Evolutionary conservation across 2,888 invertebrate species (phyloP), one percentile per base, ranked within the genome.

Genomic region (Nasonia oneida): DNA sequence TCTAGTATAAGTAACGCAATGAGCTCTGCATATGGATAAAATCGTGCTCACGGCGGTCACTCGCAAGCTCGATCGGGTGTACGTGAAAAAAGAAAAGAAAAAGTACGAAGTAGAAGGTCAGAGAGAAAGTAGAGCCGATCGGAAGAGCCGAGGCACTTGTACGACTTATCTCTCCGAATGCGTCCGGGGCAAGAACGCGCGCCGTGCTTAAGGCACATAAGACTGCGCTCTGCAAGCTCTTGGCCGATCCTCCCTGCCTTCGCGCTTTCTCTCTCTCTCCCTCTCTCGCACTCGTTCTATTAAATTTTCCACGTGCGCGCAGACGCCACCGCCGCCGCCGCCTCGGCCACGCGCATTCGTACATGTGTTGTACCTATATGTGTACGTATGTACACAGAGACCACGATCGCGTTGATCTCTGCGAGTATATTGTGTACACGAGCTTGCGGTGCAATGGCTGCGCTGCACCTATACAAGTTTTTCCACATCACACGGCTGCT

Each of bases 171-270:
- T 61, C 42, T 10, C 10, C 37, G 15, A 33, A 3, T n/a, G 42
- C 37, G 37, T 37, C 67, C 67, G 67, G 33, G 67, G 61, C 61
- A 47, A 76, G 67, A 77, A 81, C 81, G 50, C 78, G 73, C 77
- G 81, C 4, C 71, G 85, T 77, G 81, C 81, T 85, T 81, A 85
- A 85, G 78, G 81, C 85, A 85, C 85, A 73, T 81, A 67, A 85
- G 85, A 85, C 85, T 85, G 85, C 47, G 42, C 73, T 73, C 73
- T 78, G 81, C 81, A 78, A 85, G 81, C 81, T 85, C 76, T 23
- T 37, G 77, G 42, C 14, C 47, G 23, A 23, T 33, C 14, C 61
- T 39, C 33, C n/a, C 75, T 12, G 12, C 67, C 67, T 39, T 67
- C 53, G 18, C 37, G 10, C 39, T 71, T 33, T n/a, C 71, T 71